Percentiles rank a stretch among this genome's conserved stretches.
Evolutionary conservation across 2,113 vertebrate genomes (phyloP).

Genomic region (Mastomys coucha): DNA sequence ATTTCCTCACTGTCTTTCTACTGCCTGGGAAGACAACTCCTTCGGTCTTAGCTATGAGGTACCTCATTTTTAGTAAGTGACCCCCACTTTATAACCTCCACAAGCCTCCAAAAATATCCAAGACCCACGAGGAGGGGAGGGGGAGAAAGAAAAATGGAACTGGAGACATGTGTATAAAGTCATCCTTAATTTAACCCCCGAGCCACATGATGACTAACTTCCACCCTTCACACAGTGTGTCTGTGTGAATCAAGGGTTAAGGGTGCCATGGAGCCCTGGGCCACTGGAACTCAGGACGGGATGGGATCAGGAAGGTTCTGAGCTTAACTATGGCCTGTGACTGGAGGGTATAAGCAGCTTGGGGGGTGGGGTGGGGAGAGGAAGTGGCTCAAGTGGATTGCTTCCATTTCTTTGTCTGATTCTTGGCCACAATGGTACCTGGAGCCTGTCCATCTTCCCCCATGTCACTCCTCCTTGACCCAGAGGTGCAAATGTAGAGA

Average conservation of each 20-base stretch:
- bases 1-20: background rate
- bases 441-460: background rate
- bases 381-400: background rate
- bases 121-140: background rate
- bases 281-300: background rate
- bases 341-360: background rate
- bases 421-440: background rate
- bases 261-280: background rate
- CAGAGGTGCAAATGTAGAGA: background rate
- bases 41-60: background rate
- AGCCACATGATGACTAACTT: background rate
- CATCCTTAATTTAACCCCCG: background rate
- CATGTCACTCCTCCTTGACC: background rate
- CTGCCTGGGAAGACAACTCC: too few species aligned
- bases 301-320: background rate
- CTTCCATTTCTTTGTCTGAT: background rate
- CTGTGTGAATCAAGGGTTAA: background rate
- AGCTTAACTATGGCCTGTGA: background rate
- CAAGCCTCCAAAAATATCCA: background rate
- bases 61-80: background rate
- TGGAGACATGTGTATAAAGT: background rate
- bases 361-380: too few species aligned
- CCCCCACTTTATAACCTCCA: background rate
- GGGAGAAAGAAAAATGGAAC: background rate
- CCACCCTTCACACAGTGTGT: background rate